These are phyloP conservation scores for Phalacrocorax pelagicus DNA, from an alignment of 2,113 vertebrate genomes.

Conservation along the genomic window DNA sequence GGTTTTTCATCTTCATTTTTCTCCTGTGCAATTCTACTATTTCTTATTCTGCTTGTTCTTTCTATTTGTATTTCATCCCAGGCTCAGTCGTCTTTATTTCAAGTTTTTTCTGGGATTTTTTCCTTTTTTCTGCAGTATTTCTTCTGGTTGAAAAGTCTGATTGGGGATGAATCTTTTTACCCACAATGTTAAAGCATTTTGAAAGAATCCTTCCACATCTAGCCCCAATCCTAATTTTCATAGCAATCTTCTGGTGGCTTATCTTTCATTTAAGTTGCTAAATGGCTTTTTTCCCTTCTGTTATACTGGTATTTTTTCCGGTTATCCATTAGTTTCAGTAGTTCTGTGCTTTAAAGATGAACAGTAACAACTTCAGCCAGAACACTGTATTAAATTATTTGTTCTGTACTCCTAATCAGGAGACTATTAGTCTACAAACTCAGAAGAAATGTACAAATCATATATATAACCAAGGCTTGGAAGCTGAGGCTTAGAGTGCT, in stretches of 20 bases:
- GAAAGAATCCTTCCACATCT: not conserved
- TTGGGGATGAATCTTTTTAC: not conserved
- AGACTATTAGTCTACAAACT: not conserved
- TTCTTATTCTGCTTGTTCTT: not conserved
- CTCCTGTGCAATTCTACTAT: not conserved
- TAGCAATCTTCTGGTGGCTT: not conserved
- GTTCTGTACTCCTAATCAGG: not conserved
- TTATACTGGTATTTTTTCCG: not conserved
- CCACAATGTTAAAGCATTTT: not conserved
- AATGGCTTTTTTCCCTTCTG: not conserved
- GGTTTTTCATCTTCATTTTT: not conserved
- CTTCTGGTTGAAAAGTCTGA: not conserved
- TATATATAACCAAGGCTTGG: not conserved
- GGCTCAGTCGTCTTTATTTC: not conserved
- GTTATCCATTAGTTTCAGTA: conserved; percentile 5
- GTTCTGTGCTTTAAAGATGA: conserved; percentile 9
- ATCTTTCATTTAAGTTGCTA: conserved; percentile 16
- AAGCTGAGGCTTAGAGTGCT: not conserved
- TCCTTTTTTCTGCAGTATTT: not conserved
- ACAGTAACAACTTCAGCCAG: not conserved
- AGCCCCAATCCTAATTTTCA: not conserved
- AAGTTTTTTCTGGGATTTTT: not conserved
- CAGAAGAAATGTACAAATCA: not conserved
- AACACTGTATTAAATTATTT: not conserved
- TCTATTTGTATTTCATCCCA: not conserved